A percentile compares a stretch with the other conserved stretches of the same genome.
These are phyloP conservation scores for Tetragnatha montana DNA, from an alignment of 2,888 invertebrate genomes.

Conservation along the genomic window DNA sequence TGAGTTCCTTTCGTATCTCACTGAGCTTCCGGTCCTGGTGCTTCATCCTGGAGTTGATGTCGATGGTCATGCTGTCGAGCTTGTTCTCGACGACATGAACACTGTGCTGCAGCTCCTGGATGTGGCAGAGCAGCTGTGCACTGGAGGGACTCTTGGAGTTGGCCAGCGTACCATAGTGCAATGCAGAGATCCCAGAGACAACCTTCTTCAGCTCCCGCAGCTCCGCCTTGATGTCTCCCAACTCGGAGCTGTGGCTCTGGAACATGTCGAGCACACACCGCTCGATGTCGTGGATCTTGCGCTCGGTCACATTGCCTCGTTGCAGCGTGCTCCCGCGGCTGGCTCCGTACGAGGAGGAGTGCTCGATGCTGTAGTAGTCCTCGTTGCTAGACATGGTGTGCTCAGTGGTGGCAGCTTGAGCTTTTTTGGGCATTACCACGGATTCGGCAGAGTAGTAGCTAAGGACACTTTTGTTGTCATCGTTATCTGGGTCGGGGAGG, in stretches of 20 bases:
- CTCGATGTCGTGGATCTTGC: constrained; percentile 64
- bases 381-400: constrained; percentile 68
- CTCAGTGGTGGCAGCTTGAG: neutral
- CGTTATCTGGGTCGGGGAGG: constrained; percentile 62
- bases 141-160: constrained; percentile 55
- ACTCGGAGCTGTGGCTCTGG: constrained; percentile 60
- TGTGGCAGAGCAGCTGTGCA: constrained; percentile 62
- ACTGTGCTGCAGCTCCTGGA: constrained; percentile 67
- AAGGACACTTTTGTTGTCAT: constrained; percentile 71
- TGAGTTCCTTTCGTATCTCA: constrained; percentile 65
- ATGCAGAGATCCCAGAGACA: constrained; percentile 60
- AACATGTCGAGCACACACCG: constrained; percentile 65
- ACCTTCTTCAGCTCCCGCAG: constrained; percentile 61
- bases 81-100: constrained; percentile 69
- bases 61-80: constrained; percentile 63
- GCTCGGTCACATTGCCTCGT: constrained; percentile 47
- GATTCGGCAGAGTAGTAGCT: constrained; percentile 71
- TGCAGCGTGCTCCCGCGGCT: constrained; percentile 59
- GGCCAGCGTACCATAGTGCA: constrained; percentile 42
- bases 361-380: constrained; percentile 69
- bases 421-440: constrained; percentile 65
- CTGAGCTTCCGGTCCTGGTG: constrained; percentile 66
- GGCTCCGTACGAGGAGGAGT: constrained; percentile 30
- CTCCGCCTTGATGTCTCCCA: constrained; percentile 65
- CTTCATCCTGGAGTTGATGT: constrained; percentile 66